Conservation (phyloP, 2,888 invertebrate species). For the Blera fallax region DNA sequence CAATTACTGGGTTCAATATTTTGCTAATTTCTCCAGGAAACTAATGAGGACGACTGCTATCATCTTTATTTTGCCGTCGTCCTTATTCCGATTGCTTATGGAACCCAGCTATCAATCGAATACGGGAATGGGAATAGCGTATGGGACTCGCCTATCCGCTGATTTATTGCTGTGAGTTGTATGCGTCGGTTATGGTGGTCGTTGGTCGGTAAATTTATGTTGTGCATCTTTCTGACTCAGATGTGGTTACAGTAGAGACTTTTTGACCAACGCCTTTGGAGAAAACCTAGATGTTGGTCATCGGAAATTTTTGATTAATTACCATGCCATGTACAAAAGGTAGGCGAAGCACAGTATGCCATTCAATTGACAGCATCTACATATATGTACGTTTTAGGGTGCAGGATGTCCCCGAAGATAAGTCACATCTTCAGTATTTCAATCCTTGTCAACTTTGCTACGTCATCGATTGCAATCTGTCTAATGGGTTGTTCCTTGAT, state of each 20-base stretch:
- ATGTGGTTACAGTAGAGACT: conserved; percentile 76
- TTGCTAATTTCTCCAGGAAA: conserved; percentile 49
- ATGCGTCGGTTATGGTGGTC: conserved; percentile 71
- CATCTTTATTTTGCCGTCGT: conserved; percentile 72
- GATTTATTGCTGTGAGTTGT: conserved; percentile 74
- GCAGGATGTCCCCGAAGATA: conserved; percentile 69
- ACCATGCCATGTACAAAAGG: conserved; percentile 75
- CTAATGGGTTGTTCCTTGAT: conserved; percentile 75
- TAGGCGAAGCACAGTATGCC: background rate
- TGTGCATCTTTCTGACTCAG: conserved; percentile 76
- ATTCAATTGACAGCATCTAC: background rate
- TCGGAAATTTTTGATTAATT: conserved; percentile 74
- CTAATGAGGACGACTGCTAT: conserved; percentile 73
- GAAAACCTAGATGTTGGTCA: conserved; percentile 71
- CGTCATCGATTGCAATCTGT: conserved; percentile 77
- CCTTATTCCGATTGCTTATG: conserved; percentile 72
- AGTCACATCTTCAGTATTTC: conserved; percentile 75
- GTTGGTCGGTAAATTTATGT: conserved; percentile 74
- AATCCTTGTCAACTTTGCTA: conserved; percentile 75
- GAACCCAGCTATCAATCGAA: conserved; percentile 75
- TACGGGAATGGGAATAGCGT: conserved; percentile 74
- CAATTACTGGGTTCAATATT: conserved; percentile 72
- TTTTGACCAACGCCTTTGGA: conserved; percentile 70
- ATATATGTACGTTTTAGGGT: background rate
- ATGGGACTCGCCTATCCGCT: conserved; percentile 61